Conservation (phyloP, 2,113 vertebrate species). For the Microcebus ravelobensis region DNA sequence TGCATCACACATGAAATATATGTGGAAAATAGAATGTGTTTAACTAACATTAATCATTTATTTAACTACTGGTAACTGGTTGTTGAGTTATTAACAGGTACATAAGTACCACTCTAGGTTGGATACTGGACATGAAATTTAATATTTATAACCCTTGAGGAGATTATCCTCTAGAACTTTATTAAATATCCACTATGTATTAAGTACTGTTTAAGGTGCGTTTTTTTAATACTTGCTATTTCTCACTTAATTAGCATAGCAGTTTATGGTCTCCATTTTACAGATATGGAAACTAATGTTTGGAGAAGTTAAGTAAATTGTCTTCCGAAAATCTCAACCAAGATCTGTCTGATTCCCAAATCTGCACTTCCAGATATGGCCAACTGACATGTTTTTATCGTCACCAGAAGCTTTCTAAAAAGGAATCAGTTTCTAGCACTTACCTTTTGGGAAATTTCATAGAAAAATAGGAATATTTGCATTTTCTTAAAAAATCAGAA, state of each 20-base stretch:
- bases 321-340: background rate
- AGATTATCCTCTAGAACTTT: background rate
- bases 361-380: background rate
- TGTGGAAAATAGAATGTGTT: background rate
- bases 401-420: background rate
- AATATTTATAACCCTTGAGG: background rate
- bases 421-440: background rate
- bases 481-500: slow-evolving; percentile 18
- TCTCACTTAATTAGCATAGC: background rate
- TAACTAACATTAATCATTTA: background rate
- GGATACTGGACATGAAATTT: background rate
- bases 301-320: background rate
- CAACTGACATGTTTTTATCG: background rate
- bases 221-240: background rate
- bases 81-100: slow-evolving; percentile 3
- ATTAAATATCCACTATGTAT: background rate
- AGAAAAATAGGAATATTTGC: background rate
- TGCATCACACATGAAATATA: background rate
- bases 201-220: background rate
- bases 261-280: background rate
- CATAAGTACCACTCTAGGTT: background rate
- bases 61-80: background rate
- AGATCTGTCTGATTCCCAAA: background rate
- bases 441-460: background rate
- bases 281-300: background rate